Conservation (phyloP, 2,113 vertebrate genomes). For the Ictalurus punctatus region DNA sequence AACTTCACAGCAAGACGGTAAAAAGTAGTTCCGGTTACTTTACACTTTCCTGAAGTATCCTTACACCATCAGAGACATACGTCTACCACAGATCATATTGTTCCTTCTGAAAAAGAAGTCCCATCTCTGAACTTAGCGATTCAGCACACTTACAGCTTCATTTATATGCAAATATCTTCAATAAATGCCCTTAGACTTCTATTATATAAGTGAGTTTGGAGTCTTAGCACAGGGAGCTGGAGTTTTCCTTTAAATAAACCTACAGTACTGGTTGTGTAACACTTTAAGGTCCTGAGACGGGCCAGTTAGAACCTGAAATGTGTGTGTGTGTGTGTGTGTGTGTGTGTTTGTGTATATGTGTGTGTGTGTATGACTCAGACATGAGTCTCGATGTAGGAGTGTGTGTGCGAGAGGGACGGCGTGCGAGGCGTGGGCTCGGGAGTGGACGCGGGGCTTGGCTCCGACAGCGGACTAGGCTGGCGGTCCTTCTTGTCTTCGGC, state of each 20-base stretch:
- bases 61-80: neutral
- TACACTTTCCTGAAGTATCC: neutral
- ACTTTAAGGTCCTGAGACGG: slow-evolving; percentile 17
- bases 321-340: slow-evolving; percentile 32
- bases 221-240: neutral
- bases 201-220: neutral
- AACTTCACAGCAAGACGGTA: neutral
- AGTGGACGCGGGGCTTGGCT: slow-evolving; percentile 69
- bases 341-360: slow-evolving; percentile 23
- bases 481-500: slow-evolving; percentile 73
- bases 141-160: neutral
- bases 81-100: neutral
- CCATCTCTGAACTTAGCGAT: neutral
- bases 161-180: neutral
- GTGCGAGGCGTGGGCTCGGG: slow-evolving; percentile 77
- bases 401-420: slow-evolving; percentile 88
- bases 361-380: slow-evolving; percentile 74
- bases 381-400: slow-evolving; percentile 97
- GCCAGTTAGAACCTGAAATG: neutral
- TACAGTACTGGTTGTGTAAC: neutral
- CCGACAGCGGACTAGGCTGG: slow-evolving; percentile 75
- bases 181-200: neutral
- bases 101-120: neutral
- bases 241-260: slow-evolving; percentile 6
- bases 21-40: neutral